These are phyloP conservation scores for Varanus komodoensis DNA, from an alignment of 2,113 vertebrate genomes.

Conservation along the genomic window DNA sequence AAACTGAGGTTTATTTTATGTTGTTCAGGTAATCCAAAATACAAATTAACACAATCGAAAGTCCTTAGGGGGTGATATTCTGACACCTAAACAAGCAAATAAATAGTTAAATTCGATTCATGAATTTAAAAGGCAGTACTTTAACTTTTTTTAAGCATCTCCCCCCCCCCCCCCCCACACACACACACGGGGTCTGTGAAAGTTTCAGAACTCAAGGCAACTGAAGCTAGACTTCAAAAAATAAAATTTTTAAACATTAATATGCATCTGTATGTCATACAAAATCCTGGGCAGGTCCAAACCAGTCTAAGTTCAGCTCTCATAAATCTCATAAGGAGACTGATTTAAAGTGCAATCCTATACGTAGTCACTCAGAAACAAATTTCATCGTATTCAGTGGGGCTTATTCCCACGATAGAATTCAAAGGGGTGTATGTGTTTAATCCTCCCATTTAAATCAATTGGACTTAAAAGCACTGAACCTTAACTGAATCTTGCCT, in stretches of 20 bases:
- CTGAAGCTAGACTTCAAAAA: background rate
- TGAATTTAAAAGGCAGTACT: background rate
- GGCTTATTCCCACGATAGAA: background rate
- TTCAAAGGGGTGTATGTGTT: background rate
- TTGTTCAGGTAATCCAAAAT: background rate
- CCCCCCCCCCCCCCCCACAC: no score
- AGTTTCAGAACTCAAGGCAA: constrained; percentile 9
- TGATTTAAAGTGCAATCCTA: background rate
- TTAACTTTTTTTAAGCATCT: background rate
- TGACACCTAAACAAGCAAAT: background rate
- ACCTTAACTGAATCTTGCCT: background rate
- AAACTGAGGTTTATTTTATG: background rate
- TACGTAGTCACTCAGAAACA: background rate
- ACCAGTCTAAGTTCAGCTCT: background rate
- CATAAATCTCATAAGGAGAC: background rate
- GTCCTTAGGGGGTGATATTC: background rate
- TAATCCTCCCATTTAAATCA: background rate
- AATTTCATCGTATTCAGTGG: background rate
- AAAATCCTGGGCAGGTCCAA: background rate
- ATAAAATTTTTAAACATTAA: background rate
- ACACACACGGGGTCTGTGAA: background rate
- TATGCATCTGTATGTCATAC: background rate
- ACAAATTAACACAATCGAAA: background rate
- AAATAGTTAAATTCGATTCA: background rate
- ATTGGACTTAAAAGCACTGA: background rate